Evolutionary conservation across 2,113 vertebrate genomes (phyloP).

Genomic region (Stegastes partitus): DNA sequence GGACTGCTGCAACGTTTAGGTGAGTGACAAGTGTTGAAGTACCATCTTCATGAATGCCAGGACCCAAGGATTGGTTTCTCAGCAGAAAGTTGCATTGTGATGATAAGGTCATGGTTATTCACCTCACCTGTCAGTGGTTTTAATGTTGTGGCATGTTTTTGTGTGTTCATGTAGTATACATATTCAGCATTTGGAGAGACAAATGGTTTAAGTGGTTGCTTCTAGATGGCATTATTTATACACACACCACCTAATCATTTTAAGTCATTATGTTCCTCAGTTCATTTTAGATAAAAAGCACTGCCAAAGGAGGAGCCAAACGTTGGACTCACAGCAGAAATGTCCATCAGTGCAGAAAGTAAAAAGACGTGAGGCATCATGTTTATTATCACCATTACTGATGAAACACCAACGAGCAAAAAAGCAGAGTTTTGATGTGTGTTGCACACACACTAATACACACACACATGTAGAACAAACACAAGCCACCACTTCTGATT

Average conservation of each 20-base stretch:
- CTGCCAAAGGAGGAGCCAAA: no score
- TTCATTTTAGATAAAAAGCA: no score
- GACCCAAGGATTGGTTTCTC: no score
- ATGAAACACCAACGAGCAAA: conserved; percentile 20
- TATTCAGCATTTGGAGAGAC: not conserved
- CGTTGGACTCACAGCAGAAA: not conserved
- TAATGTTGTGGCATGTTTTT: no score
- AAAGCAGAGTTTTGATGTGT: conserved; percentile 7
- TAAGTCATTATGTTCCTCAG: no score
- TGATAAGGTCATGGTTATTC: no score
- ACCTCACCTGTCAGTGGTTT: no score
- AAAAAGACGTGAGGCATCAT: conserved; percentile 3
- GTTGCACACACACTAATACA: not conserved
- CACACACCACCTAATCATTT: not conserved
- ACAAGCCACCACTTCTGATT: conserved; percentile 31
- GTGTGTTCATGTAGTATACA: no score
- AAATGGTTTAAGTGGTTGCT: conserved; percentile 6
- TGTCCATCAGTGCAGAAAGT: conserved; percentile 15
- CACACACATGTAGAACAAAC: conserved; percentile 16
- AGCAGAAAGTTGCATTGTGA: no score
- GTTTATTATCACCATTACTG: conserved; percentile 5
- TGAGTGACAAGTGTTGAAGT: no score
- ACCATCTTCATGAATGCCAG: no score
- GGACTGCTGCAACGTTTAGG: no score
- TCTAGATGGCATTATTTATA: not conserved